Evolutionary conservation across 2,797 vertebrate genomes (phyloP).

Genomic region (Poecilia gillii): DNA sequence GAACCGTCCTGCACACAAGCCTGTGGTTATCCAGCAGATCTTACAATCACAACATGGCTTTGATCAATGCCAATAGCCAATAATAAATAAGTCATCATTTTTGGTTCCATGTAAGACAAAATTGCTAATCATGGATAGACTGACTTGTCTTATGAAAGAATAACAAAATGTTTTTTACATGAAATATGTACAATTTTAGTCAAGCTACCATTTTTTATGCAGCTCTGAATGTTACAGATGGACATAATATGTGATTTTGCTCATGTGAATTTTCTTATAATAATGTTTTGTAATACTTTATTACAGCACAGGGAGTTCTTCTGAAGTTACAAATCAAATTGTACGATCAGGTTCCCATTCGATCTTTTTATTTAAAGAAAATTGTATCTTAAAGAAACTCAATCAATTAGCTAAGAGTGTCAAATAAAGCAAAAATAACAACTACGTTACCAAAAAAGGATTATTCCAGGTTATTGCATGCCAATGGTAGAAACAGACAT

Average conservation of each 20-base stretch:
- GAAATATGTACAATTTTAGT: neutral
- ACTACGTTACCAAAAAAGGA: constrained; percentile 45
- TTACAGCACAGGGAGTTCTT: neutral
- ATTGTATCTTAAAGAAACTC: constrained; percentile 17
- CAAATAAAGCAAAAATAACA: constrained; percentile 65
- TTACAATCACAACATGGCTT: neutral
- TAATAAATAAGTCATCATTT: neutral
- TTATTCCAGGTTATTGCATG: constrained; percentile 27
- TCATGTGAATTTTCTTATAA: neutral
- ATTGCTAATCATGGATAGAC: neutral
- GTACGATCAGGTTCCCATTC: constrained; percentile 19
- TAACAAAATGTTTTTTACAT: neutral
- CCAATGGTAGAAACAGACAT: constrained; percentile 15
- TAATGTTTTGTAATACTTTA: neutral
- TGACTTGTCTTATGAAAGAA: neutral
- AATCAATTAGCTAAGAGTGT: constrained; percentile 45
- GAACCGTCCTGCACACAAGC: neutral
- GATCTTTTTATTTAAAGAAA: constrained; percentile 30
- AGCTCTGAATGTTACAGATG: neutral
- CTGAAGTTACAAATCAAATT: constrained; percentile 6
- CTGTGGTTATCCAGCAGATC: neutral
- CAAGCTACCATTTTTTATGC: neutral
- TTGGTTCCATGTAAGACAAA: neutral
- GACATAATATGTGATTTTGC: neutral
- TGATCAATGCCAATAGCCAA: neutral